These are phyloP conservation scores for Solenopsis fugax DNA, from an alignment of 1,140 invertebrate species.

Conservation along the genomic window DNA sequence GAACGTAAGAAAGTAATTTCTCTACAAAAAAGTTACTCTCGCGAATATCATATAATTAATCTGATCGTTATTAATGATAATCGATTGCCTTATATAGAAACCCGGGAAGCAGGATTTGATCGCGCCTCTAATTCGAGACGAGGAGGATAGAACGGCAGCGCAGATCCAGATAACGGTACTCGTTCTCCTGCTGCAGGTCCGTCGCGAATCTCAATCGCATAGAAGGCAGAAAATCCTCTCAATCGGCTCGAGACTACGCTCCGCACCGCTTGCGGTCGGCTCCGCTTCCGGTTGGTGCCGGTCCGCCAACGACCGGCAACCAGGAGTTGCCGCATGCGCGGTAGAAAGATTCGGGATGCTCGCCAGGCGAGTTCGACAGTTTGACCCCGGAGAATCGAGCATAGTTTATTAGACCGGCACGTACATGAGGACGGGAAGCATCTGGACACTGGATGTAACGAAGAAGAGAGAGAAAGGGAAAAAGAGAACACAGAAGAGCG, in stretches of 20 bases:
- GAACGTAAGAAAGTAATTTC: neutral
- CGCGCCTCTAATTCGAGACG: constrained; percentile 11
- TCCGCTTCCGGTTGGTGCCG: constrained; percentile 39
- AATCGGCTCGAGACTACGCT: constrained; percentile 3
- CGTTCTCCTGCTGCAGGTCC: constrained; percentile 57
- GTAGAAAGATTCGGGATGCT: constrained; percentile 18
- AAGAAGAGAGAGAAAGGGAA: neutral
- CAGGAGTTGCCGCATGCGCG: constrained; percentile 30
- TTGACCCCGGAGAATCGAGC: constrained; percentile 7
- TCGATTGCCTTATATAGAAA: neutral
- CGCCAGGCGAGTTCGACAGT: constrained; percentile 8
- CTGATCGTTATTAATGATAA: neutral
- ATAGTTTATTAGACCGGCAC: neutral
- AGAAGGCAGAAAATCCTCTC: neutral
- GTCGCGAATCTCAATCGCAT: neutral
- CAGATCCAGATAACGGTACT: constrained; percentile 71
- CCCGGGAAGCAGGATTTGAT: neutral
- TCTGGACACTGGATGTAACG: neutral
- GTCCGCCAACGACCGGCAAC: neutral
- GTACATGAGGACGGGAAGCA: neutral
- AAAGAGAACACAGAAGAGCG: neutral
- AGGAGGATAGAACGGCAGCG: constrained; percentile 56
- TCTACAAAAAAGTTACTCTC: neutral
- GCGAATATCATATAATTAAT: neutral
- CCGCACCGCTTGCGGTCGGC: constrained; percentile 19